Evolutionary conservation across 2,113 vertebrate genomes (phyloP).

Genomic region (Seriola aureovittata): DNA sequence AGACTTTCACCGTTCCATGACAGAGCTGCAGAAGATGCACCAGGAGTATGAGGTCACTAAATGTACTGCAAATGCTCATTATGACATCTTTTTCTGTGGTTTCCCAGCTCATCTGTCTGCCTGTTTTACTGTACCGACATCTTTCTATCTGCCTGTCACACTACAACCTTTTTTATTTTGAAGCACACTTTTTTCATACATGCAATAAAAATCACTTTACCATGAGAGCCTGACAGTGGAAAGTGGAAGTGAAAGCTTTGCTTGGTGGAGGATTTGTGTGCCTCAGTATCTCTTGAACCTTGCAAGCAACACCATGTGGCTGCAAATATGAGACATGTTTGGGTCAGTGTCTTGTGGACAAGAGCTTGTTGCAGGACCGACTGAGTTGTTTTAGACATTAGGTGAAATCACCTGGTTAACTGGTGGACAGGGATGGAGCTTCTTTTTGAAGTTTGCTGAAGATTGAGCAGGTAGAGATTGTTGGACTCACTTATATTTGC

Average conservation of each 20-base stretch:
- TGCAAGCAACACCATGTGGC: not conserved
- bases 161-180: not conserved
- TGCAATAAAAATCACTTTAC: not conserved
- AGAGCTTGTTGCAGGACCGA: not conserved
- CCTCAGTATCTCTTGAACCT: not conserved
- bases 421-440: not conserved
- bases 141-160: not conserved
- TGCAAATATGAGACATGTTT: not conserved
- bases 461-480: not conserved
- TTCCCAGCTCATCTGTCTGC: not conserved
- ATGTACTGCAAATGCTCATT: not conserved
- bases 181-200: not conserved
- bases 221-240: too few species aligned
- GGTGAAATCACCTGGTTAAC: not conserved
- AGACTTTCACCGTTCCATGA: conserved; percentile 60
- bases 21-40: conserved; percentile 72
- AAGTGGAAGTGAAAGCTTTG: not conserved
- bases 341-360: not conserved
- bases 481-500: not conserved
- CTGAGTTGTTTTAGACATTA: not conserved
- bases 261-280: not conserved
- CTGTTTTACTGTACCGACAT: not conserved
- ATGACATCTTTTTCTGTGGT: not conserved
- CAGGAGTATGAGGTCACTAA: conserved; percentile 70
- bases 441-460: not conserved